Conservation (phyloP, 2,797 vertebrate species). For the Craterocephalus amniculus region DNA sequence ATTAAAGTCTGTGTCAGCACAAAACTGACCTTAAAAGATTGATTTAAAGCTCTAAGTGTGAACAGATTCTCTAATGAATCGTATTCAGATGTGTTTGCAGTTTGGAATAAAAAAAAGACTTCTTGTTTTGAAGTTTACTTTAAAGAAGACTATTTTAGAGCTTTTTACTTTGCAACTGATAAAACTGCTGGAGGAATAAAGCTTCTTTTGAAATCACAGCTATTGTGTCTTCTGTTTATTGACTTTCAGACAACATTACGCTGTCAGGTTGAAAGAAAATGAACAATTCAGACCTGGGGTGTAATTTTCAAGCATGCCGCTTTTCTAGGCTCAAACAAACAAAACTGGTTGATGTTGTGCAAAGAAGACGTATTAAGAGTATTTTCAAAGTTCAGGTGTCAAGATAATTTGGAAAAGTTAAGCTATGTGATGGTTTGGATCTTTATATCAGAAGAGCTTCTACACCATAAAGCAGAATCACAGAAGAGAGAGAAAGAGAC, state of each 20-base stretch:
- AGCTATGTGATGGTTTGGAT: no score
- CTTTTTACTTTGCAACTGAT: background rate
- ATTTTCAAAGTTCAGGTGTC: background rate
- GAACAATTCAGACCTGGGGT: background rate
- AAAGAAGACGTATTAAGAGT: background rate
- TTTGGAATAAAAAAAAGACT: background rate
- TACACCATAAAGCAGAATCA: background rate
- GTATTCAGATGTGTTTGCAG: background rate
- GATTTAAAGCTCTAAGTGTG: no score
- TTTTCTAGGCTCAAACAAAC: background rate
- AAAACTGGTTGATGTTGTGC: background rate
- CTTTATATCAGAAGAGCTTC: no score
- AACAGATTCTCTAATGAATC: no score
- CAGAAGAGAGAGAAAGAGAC: no score
- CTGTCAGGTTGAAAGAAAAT: background rate
- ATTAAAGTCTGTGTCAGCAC: background rate
- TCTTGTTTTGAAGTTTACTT: background rate
- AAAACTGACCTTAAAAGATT: background rate
- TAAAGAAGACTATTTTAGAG: background rate
- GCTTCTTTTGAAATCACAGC: background rate
- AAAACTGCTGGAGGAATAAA: conserved; percentile 15
- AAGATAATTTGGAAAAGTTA: no score
- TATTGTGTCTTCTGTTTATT: background rate
- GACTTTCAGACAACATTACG: background rate
- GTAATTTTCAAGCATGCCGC: background rate